Percentiles rank a stretch among this genome's conserved stretches.
These are phyloP conservation scores for Syngnathus floridae DNA, from an alignment of 2,113 vertebrate species.

Conservation along the genomic window DNA sequence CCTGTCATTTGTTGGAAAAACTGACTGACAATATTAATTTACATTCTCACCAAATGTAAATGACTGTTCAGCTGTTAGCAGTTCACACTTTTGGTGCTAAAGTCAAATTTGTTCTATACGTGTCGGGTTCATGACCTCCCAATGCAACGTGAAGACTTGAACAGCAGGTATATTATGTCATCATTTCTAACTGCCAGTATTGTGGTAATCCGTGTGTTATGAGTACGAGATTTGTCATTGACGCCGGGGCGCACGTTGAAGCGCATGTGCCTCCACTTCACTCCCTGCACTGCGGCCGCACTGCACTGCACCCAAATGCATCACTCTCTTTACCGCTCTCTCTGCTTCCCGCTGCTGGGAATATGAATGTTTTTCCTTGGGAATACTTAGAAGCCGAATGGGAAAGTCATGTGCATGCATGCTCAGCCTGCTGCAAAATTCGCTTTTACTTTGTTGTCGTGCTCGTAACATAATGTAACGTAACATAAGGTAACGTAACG, in stretches of 20 bases:
- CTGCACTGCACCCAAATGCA: slow-evolving; percentile 56
- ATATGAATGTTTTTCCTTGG: slow-evolving; percentile 20
- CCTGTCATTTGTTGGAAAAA: too few relatives aligned
- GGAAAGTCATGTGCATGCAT: slow-evolving; percentile 2
- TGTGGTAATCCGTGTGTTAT: slow-evolving; percentile 33
- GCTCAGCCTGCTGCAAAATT: background rate
- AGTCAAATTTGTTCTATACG: background rate
- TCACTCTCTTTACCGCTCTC: slow-evolving; percentile 3
- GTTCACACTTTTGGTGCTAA: background rate
- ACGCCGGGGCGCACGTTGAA: slow-evolving; percentile 54
- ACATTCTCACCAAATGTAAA: background rate
- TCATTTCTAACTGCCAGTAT: slow-evolving; percentile 25
- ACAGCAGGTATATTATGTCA: slow-evolving; percentile 44
- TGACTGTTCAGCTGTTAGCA: background rate
- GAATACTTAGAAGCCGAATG: slow-evolving; percentile 7
- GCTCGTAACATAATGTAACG: too few relatives aligned
- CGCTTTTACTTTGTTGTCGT: background rate
- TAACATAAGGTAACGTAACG: too few relatives aligned
- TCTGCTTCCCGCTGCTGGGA: slow-evolving; percentile 38
- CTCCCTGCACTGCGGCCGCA: slow-evolving; percentile 59
- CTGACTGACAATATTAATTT: background rate
- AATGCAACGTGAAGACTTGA: background rate
- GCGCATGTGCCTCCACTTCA: slow-evolving; percentile 45
- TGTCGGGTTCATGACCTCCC: background rate
- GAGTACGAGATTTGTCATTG: slow-evolving; percentile 54